phyloP scores from a whole-genome alignment of 2,888 invertebrate genomes.

The Synergus gifuensis region DNA sequence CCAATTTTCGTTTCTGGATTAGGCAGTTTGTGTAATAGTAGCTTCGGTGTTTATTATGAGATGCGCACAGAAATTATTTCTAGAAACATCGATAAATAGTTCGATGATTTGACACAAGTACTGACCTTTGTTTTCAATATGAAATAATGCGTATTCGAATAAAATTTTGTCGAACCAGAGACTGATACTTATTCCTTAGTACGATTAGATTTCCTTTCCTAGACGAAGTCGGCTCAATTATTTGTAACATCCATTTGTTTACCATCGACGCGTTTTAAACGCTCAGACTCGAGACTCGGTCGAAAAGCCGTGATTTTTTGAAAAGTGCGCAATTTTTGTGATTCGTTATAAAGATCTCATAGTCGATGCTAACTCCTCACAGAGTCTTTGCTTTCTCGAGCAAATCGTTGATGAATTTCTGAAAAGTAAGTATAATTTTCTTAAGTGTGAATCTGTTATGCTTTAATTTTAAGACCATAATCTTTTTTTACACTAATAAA shows the following conservation, averaged over 20 bases:
- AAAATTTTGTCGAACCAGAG: conserved; percentile 60
- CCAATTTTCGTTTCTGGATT: conserved; percentile 47
- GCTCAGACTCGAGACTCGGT: conserved; percentile 43
- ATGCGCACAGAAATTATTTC: conserved; percentile 60
- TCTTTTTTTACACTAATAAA: not conserved
- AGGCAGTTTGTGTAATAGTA: conserved; percentile 66
- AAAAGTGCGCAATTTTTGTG: conserved; percentile 67
- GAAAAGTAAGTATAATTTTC: conserved; percentile 73
- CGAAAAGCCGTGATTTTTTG: conserved; percentile 43
- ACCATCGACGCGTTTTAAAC: conserved; percentile 50
- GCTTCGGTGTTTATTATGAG: conserved; percentile 54
- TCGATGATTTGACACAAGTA: conserved; percentile 55
- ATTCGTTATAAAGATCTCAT: conserved; percentile 56
- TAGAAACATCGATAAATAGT: conserved; percentile 52
- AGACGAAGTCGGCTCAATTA: conserved; percentile 49
- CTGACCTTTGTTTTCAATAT: conserved; percentile 60
- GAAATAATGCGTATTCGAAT: conserved; percentile 58
- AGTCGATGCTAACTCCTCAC: conserved; percentile 78
- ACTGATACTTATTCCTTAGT: conserved; percentile 50
- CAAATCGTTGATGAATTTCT: conserved; percentile 95
- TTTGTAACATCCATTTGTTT: conserved; percentile 50
- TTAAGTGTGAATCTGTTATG: conserved; percentile 28
- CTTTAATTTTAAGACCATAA: not conserved
- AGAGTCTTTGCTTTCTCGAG: conserved; percentile 94
- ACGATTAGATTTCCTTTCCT: conserved; percentile 51